Evolutionary conservation across 2,888 invertebrate species (phyloP), one percentile per base, ranked within the genome.

Genomic region (Atrina japonica): DNA sequence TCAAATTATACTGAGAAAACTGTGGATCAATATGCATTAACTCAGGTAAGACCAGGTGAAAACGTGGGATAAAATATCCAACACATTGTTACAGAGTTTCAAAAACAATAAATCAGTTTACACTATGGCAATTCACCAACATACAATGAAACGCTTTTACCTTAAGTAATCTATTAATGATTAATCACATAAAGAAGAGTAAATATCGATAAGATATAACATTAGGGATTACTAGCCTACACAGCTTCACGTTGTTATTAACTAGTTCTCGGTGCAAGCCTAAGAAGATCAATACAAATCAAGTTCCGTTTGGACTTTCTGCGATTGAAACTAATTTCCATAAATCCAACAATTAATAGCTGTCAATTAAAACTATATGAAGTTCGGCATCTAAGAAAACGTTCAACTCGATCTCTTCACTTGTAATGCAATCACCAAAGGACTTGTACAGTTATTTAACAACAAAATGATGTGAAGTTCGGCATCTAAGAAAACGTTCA

Each of bases 91-190:
- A 53, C 27, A 23, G 30, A 53, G 30, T n/a, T 35, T 35, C 35
- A 35, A 27, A 53, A 53, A 53, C 53, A 53, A 66, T 66, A 66
- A 66, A 66, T 66, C 56, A 55, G 27, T 41, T 56, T 55, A 41
- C 47, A 41, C 30, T 25, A 30, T 23, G 47, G 56, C 56, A 66
- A 35, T 47, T 43, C 23, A 55, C 14, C 29, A 29, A 23, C 56
- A 3, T 56, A 66, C 65, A 66, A 66, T 66, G 56, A 56, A 66
- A 66, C 25, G 65, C 65, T 66, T 66, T 66, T 66, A 66, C 65
- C 55, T 45, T n/a, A 30, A 45, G 56, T 66, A 41, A 47, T 52
- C 65, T 66, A 66, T 66, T 30, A 66, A 55, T 66, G 65, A 66
- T 66, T 66, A 66, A 66, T 56, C 65, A 47, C 30, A 66, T 56